A percentile compares a stretch with the other conserved stretches of the same genome.
Evolutionary conservation across 2,113 vertebrate genomes (phyloP).

Genomic region (Ochotona curzoniae): DNA sequence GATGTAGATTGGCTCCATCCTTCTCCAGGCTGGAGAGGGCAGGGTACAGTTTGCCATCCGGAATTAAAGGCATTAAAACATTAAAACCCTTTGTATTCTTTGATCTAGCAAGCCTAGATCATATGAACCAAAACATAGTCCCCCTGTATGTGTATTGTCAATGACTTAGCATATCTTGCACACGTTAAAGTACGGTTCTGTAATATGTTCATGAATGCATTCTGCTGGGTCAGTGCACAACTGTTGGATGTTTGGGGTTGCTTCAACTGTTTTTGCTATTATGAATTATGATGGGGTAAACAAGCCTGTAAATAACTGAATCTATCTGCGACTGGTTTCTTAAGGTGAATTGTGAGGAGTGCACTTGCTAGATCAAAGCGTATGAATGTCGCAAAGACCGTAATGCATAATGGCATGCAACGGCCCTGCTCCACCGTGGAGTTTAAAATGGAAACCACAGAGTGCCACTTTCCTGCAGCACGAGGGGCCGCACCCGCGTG

Average conservation of each 20-base stretch:
- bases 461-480: neutral
- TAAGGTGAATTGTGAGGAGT: conserved; percentile 28
- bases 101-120: neutral
- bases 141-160: neutral
- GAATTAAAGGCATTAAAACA: too few species aligned
- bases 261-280: conserved; percentile 34
- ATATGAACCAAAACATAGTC: neutral
- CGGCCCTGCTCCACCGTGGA: neutral
- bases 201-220: neutral
- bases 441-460: neutral
- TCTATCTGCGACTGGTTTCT: neutral
- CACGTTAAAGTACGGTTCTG: neutral
- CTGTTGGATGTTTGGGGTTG: conserved; percentile 18
- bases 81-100: too few species aligned
- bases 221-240: neutral
- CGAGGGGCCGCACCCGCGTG: neutral
- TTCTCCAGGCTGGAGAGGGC: too few species aligned
- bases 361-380: conserved; percentile 5
- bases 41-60: too few species aligned
- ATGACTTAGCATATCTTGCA: neutral
- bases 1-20: too few species aligned
- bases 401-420: neutral
- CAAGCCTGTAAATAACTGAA: conserved; percentile 1
- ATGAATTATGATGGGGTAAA: neutral
- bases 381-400: neutral